Conservation (phyloP, 2,888 invertebrate genomes). For the Drosophila affinis region DNA sequence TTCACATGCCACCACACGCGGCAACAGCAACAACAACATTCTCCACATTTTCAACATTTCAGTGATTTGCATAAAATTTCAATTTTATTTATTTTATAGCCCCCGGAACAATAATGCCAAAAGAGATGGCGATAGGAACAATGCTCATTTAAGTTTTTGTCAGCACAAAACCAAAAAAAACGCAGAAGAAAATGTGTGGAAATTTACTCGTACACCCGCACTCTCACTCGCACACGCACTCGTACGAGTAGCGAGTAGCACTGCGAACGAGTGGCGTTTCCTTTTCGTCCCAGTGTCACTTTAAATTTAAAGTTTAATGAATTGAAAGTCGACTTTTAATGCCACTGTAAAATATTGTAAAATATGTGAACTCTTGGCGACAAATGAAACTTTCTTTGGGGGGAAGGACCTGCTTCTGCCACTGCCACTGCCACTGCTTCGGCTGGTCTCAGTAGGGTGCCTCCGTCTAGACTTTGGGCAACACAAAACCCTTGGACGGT, state of each 20-base stretch:
- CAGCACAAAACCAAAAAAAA: conserved; percentile 28
- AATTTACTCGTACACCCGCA: background rate
- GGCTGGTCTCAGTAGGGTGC: conserved; percentile 4
- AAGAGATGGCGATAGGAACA: conserved; percentile 26
- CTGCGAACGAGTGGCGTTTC: background rate
- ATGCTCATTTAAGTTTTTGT: conserved; percentile 53
- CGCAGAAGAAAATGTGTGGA: background rate
- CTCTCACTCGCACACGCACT: background rate
- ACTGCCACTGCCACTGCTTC: background rate
- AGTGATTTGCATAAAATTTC: conserved; percentile 73
- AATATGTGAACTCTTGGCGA: conserved; percentile 31
- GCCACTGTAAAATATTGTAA: background rate
- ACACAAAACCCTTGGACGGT: conserved; percentile 25
- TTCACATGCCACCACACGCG: conserved; percentile 33
- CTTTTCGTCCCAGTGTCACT: background rate
- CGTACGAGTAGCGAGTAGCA: too few species aligned
- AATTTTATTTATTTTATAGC: conserved; percentile 78
- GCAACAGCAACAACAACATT: background rate
- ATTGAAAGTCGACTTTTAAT: conserved; percentile 32
- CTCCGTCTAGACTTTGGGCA: conserved; percentile 59
- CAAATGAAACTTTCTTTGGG: conserved; percentile 20
- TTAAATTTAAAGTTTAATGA: conserved; percentile 21
- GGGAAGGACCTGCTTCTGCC: conserved; percentile 14
- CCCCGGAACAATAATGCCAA: conserved; percentile 36
- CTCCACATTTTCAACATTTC: conserved; percentile 1